Percentiles rank a stretch among this genome's conserved stretches.
phyloP scores from a whole-genome alignment of 1,140 invertebrate species.

The Diuraphis noxia region DNA sequence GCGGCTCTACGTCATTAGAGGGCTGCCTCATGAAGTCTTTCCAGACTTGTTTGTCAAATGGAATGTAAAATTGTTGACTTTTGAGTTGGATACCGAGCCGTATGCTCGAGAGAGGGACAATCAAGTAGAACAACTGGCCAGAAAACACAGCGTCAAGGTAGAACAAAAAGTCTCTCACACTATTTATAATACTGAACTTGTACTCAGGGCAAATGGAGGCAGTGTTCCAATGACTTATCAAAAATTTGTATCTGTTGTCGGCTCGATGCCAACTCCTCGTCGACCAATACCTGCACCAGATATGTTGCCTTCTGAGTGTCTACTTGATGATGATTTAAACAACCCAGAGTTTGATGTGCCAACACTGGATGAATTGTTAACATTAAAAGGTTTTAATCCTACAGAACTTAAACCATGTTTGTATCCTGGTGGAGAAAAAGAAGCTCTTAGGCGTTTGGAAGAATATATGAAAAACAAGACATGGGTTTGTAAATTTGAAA shows the following conservation, averaged over 20 bases:
- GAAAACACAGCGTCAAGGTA: conserved; percentile 66
- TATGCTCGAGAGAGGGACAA: conserved; percentile 69
- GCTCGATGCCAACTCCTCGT: conserved; percentile 64
- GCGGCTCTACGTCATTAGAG: conserved; percentile 68
- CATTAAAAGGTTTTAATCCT: conserved; percentile 61
- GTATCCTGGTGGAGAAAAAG: conserved; percentile 71
- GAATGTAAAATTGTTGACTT: conserved; percentile 70
- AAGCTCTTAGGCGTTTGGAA: conserved; percentile 68
- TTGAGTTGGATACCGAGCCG: conserved; percentile 74
- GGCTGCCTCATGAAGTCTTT: conserved; percentile 68
- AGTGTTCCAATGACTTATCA: conserved; percentile 72
- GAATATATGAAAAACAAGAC: conserved; percentile 66
- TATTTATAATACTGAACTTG: conserved; percentile 69
- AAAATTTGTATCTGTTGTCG: conserved; percentile 69
- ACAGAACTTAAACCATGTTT: conserved; percentile 61
- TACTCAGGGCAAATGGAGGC: conserved; percentile 69
- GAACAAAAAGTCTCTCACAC: conserved; percentile 71
- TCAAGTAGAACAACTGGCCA: conserved; percentile 66
- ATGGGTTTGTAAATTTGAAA: conserved; percentile 75
- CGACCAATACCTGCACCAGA: conserved; percentile 62
- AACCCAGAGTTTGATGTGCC: conserved; percentile 66
- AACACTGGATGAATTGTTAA: conserved; percentile 64
- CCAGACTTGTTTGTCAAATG: conserved; percentile 70
- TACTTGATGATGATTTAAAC: conserved; percentile 60
- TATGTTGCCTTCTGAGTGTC: conserved; percentile 61